Evolutionary conservation across 2,888 invertebrate genomes (phyloP), one percentile per base, ranked within the genome.

Genomic region (Trilocha varians): DNA sequence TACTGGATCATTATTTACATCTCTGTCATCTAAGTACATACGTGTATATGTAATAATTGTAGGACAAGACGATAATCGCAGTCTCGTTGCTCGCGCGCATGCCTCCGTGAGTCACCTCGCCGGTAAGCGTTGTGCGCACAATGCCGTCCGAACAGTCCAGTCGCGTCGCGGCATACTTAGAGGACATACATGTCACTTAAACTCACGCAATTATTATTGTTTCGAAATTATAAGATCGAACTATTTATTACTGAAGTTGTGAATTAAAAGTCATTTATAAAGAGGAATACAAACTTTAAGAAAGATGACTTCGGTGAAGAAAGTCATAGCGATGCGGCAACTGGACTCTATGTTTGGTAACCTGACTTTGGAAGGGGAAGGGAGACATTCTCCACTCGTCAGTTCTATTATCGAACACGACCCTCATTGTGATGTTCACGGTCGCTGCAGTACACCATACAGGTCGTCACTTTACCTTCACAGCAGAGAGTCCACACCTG

Each of bases 341-440:
- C 78, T 93, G 60, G 92, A 93, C 66, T 90, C 91, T 36, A 88
- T 93, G 65, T 93, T 93, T 76, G 87, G 87, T 49, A 90, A 89
- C 60, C 88, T 90, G 57, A 89, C 86, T 63, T 65, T 91, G 56
- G 90, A 90, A 34, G 78, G 75, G 34, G 76, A 74, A 59, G 79
- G 82, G 40, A 72, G 82, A 37, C 74, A 72, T 44, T 82, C 79
- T 43, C 78, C 85, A 38, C 50, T 76, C 40, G 84, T 84, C 53
- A 83, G 74, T 65, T 87, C 87, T 34, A 87, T 87, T 58, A 80
- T 88, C 38, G 90, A 90, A 55, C 78, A 80, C 57, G 85, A 85
- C 69, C 83, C 86, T 48, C 90, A 89, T 48, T 93, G 93, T 65
- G 91, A 92, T 60, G 90, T 93, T 32, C 93, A 93, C 69, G 91